A percentile compares a stretch with the other conserved stretches of the same genome.
Evolutionary conservation across 2,113 vertebrate species (phyloP).

Genomic region (Gracilinanus agilis): DNA sequence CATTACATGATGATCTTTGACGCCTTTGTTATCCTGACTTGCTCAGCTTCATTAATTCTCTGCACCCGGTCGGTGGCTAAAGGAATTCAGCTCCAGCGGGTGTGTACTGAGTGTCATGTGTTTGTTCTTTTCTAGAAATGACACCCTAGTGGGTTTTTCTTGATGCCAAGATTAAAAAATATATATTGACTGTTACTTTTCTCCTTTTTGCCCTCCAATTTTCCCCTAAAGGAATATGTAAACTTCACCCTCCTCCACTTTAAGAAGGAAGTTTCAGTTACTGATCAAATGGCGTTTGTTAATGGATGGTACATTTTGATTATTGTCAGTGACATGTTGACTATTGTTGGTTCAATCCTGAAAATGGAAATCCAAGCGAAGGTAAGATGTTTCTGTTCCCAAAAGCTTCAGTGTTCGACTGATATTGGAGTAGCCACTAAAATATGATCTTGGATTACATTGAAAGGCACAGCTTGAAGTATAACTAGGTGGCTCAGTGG

Average conservation of each 20-base stretch:
- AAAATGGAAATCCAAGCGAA: slow-evolving; percentile 98
- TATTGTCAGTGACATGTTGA: slow-evolving; percentile 92
- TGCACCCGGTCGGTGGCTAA: slow-evolving; percentile 90
- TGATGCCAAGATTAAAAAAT: not conserved
- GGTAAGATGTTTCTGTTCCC: slow-evolving; percentile 79
- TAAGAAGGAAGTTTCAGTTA: slow-evolving; percentile 88
- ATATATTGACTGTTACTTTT: slow-evolving; percentile 35
- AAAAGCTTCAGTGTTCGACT: slow-evolving; percentile 21
- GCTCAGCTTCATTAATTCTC: slow-evolving; percentile 91
- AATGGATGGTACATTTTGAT: slow-evolving; percentile 97
- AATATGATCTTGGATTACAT: not conserved
- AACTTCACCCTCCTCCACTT: slow-evolving; percentile 87
- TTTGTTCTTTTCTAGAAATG: not conserved
- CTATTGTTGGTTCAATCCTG: slow-evolving; percentile 91
- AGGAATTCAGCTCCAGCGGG: slow-evolving; percentile 92
- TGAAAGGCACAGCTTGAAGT: not conserved
- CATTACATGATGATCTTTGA: slow-evolving; percentile 92
- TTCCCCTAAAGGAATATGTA: slow-evolving; percentile 90
- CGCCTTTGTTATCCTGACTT: slow-evolving; percentile 90
- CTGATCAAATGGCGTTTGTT: slow-evolving; percentile 95
- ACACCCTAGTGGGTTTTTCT: not conserved
- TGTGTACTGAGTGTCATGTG: slow-evolving; percentile 78
- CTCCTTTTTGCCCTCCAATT: slow-evolving; percentile 30
- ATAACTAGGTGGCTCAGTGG: not conserved
- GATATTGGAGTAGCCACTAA: not conserved